Conservation (phyloP, 2,888 invertebrate species). For the Drosophila merina region DNA sequence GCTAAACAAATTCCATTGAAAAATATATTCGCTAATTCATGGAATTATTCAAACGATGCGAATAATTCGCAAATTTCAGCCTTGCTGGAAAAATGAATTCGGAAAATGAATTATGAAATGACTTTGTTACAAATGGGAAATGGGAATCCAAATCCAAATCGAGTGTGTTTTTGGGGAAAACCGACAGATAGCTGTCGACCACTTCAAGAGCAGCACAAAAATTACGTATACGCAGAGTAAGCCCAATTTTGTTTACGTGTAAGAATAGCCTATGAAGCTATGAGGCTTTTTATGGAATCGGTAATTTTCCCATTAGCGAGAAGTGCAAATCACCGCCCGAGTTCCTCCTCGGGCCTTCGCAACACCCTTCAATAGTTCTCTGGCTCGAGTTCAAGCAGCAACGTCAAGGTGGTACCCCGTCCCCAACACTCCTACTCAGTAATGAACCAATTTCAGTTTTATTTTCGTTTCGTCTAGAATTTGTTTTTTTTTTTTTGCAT, state of each 20-base stretch:
- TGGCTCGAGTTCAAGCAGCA: slow-evolving; percentile 74
- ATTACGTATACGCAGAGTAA: no score
- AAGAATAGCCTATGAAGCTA: slow-evolving; percentile 10
- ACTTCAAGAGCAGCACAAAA: slow-evolving; percentile 12
- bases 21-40: slow-evolving; percentile 8
- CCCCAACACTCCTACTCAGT: slow-evolving; percentile 46
- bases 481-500: slow-evolving; percentile 37
- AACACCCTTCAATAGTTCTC: slow-evolving; percentile 72
- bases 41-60: slow-evolving; percentile 11
- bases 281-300: slow-evolving; percentile 22
- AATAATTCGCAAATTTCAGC: slow-evolving; percentile 3
- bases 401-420: slow-evolving; percentile 68
- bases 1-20: slow-evolving; percentile 21
- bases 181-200: slow-evolving; percentile 15
- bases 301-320: slow-evolving; percentile 31
- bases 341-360: slow-evolving; percentile 53
- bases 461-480: slow-evolving; percentile 55
- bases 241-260: slow-evolving; percentile 28
- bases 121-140: background rate
- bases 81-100: background rate
- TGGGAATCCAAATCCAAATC: background rate
- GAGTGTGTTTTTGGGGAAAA: background rate
- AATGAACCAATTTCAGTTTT: slow-evolving; percentile 74
- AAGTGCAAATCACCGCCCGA: slow-evolving; percentile 33
- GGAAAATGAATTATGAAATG: background rate